Conservation (phyloP, 2,888 invertebrate genomes). For the Argynnis bischoffii region DNA sequence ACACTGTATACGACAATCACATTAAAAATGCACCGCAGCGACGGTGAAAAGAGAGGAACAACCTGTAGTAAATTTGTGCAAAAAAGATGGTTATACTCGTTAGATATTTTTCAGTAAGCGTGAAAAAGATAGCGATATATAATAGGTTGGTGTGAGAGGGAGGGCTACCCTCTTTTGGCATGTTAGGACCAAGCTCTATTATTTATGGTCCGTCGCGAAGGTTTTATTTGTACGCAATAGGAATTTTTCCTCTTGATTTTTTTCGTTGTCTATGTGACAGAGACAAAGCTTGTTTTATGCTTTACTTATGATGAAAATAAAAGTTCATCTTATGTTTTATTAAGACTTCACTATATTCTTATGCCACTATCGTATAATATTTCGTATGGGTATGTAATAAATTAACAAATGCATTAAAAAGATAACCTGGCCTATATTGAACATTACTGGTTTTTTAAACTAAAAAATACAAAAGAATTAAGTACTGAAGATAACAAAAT, state of each 20-base stretch:
- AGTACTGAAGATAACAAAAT: too few species aligned
- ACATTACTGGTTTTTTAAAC: too few species aligned
- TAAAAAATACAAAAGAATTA: too few species aligned
- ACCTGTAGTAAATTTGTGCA: neutral
- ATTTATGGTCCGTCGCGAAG: slow-evolving; percentile 56
- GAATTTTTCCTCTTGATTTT: slow-evolving; percentile 32
- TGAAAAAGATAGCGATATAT: slow-evolving; percentile 1
- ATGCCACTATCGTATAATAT: too few species aligned
- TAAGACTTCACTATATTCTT: too few species aligned
- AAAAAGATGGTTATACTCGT: slow-evolving; percentile 1
- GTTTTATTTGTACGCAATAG: slow-evolving; percentile 29
- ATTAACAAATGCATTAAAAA: too few species aligned
- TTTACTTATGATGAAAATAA: neutral
- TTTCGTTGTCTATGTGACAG: slow-evolving; percentile 9
- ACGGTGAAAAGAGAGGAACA: slow-evolving; percentile 13
- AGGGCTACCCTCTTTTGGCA: slow-evolving; percentile 59
- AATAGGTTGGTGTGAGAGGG: slow-evolving; percentile 6
- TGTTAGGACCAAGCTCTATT: slow-evolving; percentile 70
- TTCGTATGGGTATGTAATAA: too few species aligned
- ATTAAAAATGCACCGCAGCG: slow-evolving; percentile 36
- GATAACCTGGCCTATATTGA: too few species aligned
- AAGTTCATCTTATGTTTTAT: neutral
- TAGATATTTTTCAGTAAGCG: slow-evolving; percentile 1
- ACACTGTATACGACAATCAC: slow-evolving; percentile 38
- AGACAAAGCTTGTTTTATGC: neutral